A percentile compares a stretch with the other conserved stretches of the same genome.
phyloP scores from a whole-genome alignment of 2,113 vertebrate species.

The Lethenteron camtschaticum region DNA sequence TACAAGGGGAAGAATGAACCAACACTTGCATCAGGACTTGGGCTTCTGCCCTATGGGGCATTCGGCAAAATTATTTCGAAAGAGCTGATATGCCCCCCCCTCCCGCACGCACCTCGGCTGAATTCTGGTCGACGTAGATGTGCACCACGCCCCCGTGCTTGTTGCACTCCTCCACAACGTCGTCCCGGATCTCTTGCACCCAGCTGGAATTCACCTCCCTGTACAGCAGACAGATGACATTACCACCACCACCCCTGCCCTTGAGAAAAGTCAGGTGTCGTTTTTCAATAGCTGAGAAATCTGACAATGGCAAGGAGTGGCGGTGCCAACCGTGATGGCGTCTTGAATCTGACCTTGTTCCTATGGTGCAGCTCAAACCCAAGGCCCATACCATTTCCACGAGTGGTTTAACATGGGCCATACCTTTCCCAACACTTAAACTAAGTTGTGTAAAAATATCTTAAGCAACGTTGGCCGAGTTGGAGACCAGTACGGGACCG shows the following conservation, averaged over 20 bases:
- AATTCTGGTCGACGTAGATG: conserved; percentile 90
- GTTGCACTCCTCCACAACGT: conserved; percentile 93
- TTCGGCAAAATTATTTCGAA: too few species aligned
- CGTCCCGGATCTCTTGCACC: conserved; percentile 82
- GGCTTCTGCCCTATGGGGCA: too few species aligned
- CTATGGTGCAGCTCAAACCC: background rate
- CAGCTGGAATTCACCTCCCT: conserved; percentile 69
- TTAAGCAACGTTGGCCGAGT: too few species aligned
- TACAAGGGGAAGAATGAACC: too few species aligned
- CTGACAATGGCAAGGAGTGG: too few species aligned
- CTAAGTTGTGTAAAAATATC: too few species aligned
- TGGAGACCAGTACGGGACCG: too few species aligned
- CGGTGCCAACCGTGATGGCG: too few species aligned
- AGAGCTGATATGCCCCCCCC: too few species aligned
- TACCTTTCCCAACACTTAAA: too few species aligned
- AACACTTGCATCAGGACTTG: too few species aligned
- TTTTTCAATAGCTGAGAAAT: background rate
- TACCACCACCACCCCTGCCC: background rate
- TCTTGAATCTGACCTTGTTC: too few species aligned
- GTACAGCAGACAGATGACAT: conserved; percentile 8
- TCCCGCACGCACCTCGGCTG: conserved; percentile 44
- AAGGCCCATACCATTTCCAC: background rate
- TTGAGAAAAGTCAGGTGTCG: background rate
- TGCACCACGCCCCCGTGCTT: conserved; percentile 88
- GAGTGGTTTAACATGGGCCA: background rate